phyloP scores from a whole-genome alignment of 2,113 vertebrate species.

The Notechis scutatus region DNA sequence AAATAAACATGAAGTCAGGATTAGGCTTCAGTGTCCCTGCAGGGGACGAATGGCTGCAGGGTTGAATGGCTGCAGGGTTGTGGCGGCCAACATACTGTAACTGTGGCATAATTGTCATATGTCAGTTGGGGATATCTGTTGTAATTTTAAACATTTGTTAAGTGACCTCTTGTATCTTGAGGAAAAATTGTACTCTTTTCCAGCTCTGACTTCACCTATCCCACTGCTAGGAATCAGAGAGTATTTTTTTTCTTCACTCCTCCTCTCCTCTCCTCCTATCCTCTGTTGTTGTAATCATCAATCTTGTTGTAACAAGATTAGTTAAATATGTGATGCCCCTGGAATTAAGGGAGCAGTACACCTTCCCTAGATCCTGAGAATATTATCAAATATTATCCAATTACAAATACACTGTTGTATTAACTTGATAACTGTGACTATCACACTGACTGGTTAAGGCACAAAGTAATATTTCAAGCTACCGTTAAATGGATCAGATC shows the following conservation, averaged over 20 bases:
- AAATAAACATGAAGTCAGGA: background rate
- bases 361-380: background rate
- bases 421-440: conserved; percentile 59
- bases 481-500: background rate
- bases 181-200: background rate
- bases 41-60: background rate
- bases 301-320: background rate
- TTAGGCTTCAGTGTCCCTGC: background rate
- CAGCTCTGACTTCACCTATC: background rate
- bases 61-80: background rate
- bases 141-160: background rate
- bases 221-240: background rate
- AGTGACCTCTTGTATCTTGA: background rate
- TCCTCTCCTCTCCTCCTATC: background rate
- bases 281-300: background rate
- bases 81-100: background rate
- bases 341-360: background rate
- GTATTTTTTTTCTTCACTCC: background rate
- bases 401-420: background rate
- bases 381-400: background rate
- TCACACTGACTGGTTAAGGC: background rate
- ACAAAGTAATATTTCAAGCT: background rate
- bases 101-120: no score
- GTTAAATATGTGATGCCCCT: background rate
- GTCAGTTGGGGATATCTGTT: background rate